Conservation (phyloP, 1,140 invertebrate species). For the Tetranychus urticae region DNA sequence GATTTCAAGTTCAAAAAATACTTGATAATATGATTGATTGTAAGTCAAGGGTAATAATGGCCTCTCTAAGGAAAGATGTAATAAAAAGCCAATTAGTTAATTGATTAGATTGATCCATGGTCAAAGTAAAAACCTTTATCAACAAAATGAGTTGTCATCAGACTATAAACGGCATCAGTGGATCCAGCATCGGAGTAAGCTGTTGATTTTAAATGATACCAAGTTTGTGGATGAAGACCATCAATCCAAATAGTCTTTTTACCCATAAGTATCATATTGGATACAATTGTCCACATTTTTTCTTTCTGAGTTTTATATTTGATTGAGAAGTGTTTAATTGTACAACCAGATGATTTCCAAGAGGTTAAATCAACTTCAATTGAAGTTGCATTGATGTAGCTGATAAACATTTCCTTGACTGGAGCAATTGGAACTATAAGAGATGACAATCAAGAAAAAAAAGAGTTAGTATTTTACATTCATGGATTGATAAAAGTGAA, state of each 20-base stretch:
- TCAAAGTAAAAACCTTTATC: background rate
- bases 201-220: constrained; percentile 58
- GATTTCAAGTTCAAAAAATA: background rate
- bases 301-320: constrained; percentile 13
- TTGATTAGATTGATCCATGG: background rate
- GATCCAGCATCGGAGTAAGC: constrained; percentile 79
- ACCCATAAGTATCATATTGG: background rate
- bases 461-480: no score
- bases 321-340: constrained; percentile 19
- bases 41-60: background rate
- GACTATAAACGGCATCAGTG: constrained; percentile 54
- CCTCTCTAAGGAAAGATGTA: no score
- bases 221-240: constrained; percentile 55
- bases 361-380: constrained; percentile 23
- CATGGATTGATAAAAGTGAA: no score
- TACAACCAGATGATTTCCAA: constrained; percentile 28
- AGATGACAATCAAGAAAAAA: background rate
- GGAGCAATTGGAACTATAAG: constrained; percentile 14
- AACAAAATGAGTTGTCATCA: constrained; percentile 27
- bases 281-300: background rate
- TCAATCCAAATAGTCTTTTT: constrained; percentile 12
- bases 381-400: constrained; percentile 20
- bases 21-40: background rate
- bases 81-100: no score
- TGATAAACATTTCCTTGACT: constrained; percentile 12